phyloP scores from a whole-genome alignment of 2,113 vertebrate genomes.

The Fregetta grallaria region DNA sequence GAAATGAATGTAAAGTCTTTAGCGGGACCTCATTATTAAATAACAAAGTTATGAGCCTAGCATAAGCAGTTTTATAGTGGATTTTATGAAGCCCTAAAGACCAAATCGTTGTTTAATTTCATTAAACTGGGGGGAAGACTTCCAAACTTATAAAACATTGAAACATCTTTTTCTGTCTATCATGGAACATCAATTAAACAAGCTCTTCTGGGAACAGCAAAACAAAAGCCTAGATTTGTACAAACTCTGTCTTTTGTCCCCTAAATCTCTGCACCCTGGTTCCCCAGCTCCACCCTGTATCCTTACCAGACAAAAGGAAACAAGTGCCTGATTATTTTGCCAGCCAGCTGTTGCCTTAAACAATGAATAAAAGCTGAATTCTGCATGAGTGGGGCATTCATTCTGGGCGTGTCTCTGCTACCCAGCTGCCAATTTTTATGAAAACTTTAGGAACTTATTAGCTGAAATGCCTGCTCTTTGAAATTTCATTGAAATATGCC shows the following conservation, averaged over 20 bases:
- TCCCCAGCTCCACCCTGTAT: neutral
- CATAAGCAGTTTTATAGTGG: neutral
- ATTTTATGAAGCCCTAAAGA: conserved; percentile 26
- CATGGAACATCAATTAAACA: neutral
- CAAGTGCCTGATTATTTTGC: neutral
- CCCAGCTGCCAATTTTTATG: neutral
- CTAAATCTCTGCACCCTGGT: neutral
- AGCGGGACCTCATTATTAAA: neutral
- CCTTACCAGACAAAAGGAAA: neutral
- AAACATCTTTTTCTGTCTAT: neutral
- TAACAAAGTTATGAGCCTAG: neutral
- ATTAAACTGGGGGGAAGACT: neutral
- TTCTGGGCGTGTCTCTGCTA: neutral
- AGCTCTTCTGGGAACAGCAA: neutral
- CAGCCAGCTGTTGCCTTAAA: neutral
- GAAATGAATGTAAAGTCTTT: conserved; percentile 20
- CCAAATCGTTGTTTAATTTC: neutral
- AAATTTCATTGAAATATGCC: neutral
- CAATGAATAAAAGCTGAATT: neutral
- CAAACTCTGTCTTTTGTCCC: neutral
- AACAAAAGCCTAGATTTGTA: neutral
- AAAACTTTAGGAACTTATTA: neutral
- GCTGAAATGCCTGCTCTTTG: neutral
- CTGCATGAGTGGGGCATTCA: neutral
- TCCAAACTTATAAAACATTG: neutral